Evolutionary conservation across 2,113 vertebrate genomes (phyloP), one percentile per base, ranked within the genome.

Genomic region (Centrocercus urophasianus): DNA sequence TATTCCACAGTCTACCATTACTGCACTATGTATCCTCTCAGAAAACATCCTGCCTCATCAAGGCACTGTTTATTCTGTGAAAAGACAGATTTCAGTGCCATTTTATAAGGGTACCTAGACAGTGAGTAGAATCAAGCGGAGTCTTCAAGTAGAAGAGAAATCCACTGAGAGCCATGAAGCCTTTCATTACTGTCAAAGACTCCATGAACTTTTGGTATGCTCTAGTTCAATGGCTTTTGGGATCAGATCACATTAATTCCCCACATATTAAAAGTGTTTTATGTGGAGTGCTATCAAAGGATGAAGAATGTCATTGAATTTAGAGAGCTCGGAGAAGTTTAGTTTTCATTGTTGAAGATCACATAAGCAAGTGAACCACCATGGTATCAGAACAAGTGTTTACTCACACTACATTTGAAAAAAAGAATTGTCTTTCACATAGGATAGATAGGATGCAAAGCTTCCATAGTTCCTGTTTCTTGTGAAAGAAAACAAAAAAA

Each of bases 281-380:
- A 83, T 88, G 64, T 77, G 59, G 50, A 86, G 32, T 81, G 34
- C 14, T 38, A 86, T 88, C 79, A 95, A 91, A 94, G 69, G 79
- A 63, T 50, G n/a, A 83, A 88, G 21, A 88, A 21, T 86, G 83
- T 9, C 45, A 90, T 27, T 91, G 69, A 83, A 81, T 91, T 80
- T 66, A 77, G 64, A 80, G 38, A 69, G 57, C 83, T 88, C 34
- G 2, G 28, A 61, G 38, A 30, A 92, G 24, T 81, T 94, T 60
- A 64, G 72, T 65, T 74, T 88, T 94, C 47, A 64, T 57, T 32
- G 94, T 93, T 94, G 90, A 88, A 90, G 86, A 93, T 86, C 47
- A 66, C 69, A 64, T 74, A 50, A 90, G 52, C 38, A 95, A 56
- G 24, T 74, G 86, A 88, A 74, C 9, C 38, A 74, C 36, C 91